These are phyloP conservation scores for Augochlora pura DNA, from an alignment of 1,140 invertebrate genomes.

Conservation along the genomic window DNA sequence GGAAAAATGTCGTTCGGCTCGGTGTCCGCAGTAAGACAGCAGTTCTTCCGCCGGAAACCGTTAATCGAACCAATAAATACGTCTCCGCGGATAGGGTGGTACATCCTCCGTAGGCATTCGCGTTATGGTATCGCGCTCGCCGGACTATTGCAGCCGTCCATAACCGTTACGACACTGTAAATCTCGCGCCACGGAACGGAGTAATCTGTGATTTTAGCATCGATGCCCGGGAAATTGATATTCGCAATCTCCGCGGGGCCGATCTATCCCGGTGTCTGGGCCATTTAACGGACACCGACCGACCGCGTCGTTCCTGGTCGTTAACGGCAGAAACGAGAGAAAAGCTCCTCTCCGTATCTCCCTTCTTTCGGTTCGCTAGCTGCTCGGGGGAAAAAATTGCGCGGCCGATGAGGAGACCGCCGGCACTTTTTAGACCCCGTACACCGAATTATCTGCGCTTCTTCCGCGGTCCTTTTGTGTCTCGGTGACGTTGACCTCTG, in stretches of 20 bases:
- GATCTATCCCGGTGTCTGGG: slow-evolving; percentile 49
- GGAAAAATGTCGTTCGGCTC: not conserved
- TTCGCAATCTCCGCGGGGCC: slow-evolving; percentile 48
- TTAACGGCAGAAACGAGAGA: slow-evolving; percentile 27
- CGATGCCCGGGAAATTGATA: slow-evolving; percentile 54
- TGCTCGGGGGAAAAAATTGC: slow-evolving; percentile 40
- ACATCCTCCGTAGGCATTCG: not conserved
- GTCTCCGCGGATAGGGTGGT: not conserved
- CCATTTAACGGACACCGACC: slow-evolving; percentile 49
- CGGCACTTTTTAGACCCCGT: slow-evolving; percentile 36
- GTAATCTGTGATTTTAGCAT: slow-evolving; percentile 33
- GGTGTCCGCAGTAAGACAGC: not conserved
- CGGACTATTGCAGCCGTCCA: slow-evolving; percentile 18
- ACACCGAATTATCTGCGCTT: slow-evolving; percentile 25
- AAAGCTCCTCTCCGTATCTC: slow-evolving; percentile 49
- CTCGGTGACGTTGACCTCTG: slow-evolving; percentile 13
- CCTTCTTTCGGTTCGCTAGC: slow-evolving; percentile 46
- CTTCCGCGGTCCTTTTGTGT: slow-evolving; percentile 19
- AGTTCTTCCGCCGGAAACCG: not conserved
- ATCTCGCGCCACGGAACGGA: slow-evolving; percentile 1
- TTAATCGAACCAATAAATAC: slow-evolving; percentile 42
- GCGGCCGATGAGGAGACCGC: slow-evolving; percentile 23
- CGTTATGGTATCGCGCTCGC: slow-evolving; percentile 7
- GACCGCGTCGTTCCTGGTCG: slow-evolving; percentile 32
- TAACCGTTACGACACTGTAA: slow-evolving; percentile 45